A percentile compares a stretch with the other conserved stretches of the same genome.
Conservation (phyloP, 1,140 invertebrate genomes). For the Magallana ariakensis region DNA sequence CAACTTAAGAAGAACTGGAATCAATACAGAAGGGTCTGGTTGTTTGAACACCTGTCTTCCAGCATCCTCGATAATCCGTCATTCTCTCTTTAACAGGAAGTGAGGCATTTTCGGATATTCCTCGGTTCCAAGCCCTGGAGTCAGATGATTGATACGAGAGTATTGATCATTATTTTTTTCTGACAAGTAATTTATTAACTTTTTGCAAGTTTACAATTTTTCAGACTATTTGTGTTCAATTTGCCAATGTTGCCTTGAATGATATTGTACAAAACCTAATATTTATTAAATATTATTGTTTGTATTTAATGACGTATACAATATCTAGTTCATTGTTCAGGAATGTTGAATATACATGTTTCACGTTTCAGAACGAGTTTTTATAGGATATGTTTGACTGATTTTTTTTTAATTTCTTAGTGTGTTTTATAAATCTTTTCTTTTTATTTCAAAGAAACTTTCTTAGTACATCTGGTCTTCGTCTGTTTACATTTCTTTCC, state of each 20-base stretch:
- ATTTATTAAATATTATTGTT: no score
- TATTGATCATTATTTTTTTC: background rate
- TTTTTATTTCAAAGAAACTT: no score
- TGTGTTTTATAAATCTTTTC: no score
- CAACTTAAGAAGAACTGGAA: background rate
- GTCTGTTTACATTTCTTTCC: no score
- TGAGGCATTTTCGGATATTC: constrained; percentile 58
- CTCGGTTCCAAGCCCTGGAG: constrained; percentile 54
- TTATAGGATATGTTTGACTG: no score
- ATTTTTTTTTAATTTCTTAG: no score
- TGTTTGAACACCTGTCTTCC: background rate
- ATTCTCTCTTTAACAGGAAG: constrained; percentile 55
- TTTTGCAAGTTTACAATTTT: background rate
- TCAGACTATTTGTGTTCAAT: background rate
- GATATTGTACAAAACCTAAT: no score
- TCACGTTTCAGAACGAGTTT: no score
- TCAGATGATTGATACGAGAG: constrained; percentile 27
- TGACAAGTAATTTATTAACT: background rate
- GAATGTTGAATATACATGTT: no score
- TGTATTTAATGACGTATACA: no score
- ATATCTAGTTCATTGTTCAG: no score
- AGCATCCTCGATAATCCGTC: background rate
- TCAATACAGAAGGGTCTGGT: background rate
- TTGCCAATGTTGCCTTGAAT: constrained; percentile 8
- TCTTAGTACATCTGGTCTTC: no score